Evolutionary conservation across 2,888 invertebrate genomes (phyloP).

Genomic region (Xylota segnis): DNA sequence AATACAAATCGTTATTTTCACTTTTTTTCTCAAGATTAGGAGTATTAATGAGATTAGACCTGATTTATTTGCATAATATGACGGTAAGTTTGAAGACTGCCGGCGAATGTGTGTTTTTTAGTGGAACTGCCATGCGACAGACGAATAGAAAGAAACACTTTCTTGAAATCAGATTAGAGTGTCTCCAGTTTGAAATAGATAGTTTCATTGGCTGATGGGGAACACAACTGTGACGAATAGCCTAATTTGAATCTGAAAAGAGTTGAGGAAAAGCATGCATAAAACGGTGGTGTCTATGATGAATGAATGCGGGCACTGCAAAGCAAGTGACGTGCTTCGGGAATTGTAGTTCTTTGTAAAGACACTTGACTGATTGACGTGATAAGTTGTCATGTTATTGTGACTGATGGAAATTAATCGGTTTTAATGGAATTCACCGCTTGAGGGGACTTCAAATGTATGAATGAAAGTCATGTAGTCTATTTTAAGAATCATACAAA

Average conservation of each 20-base stretch:
- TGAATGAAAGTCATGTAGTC: too few species aligned
- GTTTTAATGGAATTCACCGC: too few species aligned
- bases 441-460: too few species aligned
- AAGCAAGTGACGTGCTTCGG: not conserved
- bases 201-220: not conserved
- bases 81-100: not conserved
- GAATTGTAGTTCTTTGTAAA: not conserved
- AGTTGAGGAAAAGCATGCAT: not conserved
- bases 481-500: too few species aligned
- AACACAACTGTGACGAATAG: slow-evolving; percentile 1
- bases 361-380: too few species aligned
- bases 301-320: not conserved
- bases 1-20: slow-evolving; percentile 8
- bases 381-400: too few species aligned
- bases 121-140: not conserved
- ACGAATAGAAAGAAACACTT: slow-evolving; percentile 5
- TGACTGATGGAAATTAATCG: too few species aligned
- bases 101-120: too few species aligned
- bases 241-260: not conserved
- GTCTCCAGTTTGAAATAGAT: not conserved
- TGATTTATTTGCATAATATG: slow-evolving; percentile 20
- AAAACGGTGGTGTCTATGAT: not conserved
- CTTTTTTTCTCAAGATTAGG: slow-evolving; percentile 12
- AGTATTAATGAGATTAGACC: not conserved
- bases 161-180: not conserved